Percentiles rank a stretch among this genome's conserved stretches.
phyloP scores from a whole-genome alignment of 1,140 invertebrate species.

The Himalopsyche phryganea region DNA sequence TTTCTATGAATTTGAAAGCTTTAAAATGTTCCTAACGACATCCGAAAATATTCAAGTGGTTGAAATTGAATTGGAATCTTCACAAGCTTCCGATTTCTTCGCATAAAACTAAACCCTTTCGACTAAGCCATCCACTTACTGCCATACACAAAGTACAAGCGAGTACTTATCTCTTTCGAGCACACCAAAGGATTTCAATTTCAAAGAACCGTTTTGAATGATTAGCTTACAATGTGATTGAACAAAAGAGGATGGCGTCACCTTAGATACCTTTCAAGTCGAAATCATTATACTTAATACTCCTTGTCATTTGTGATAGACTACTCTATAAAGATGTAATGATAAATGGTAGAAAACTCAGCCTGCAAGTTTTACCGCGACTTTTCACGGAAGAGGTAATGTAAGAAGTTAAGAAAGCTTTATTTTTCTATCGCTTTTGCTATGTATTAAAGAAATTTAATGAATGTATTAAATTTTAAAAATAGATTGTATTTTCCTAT shows the following conservation, averaged over 20 bases:
- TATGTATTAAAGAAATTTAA: too few relatives aligned
- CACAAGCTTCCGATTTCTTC: not conserved
- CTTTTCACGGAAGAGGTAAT: not conserved
- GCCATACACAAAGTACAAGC: not conserved
- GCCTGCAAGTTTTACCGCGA: not conserved
- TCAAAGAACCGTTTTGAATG: slow-evolving; percentile 20
- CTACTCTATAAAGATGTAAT: slow-evolving; percentile 11
- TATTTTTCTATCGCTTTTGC: slow-evolving; percentile 2
- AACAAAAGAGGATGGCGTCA: slow-evolving; percentile 16
- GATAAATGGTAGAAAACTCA: slow-evolving; percentile 11
- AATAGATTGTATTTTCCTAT: too few relatives aligned
- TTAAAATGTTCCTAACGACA: too few relatives aligned
- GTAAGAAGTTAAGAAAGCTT: not conserved
- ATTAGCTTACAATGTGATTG: slow-evolving; percentile 18
- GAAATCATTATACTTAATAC: slow-evolving; percentile 17
- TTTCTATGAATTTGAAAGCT: too few relatives aligned
- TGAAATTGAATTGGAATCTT: not conserved
- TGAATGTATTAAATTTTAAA: too few relatives aligned
- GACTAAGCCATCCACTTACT: not conserved
- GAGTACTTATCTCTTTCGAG: slow-evolving; percentile 4
- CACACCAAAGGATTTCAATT: slow-evolving; percentile 21
- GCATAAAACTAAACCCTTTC: slow-evolving; percentile 7
- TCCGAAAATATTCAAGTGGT: too few relatives aligned
- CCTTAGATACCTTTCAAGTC: slow-evolving; percentile 29
- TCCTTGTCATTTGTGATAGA: slow-evolving; percentile 9